phyloP scores from a whole-genome alignment of 2,888 invertebrate species.

The Prosopocoilus inquinatus region DNA sequence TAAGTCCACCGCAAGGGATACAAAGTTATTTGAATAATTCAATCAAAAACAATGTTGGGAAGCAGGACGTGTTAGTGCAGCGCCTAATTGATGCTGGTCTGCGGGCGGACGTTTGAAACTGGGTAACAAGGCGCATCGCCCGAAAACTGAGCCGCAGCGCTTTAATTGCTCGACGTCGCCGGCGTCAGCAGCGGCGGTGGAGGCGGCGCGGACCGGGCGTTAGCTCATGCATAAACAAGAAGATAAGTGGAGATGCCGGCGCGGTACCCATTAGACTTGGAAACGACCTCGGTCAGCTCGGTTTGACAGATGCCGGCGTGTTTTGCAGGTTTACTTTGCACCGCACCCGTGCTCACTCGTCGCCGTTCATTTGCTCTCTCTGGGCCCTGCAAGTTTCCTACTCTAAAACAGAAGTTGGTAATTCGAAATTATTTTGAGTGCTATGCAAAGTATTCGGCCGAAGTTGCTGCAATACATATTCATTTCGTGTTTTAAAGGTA shows the following conservation, averaged over 20 bases:
- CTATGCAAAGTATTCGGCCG: not conserved
- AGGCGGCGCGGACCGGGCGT: conserved; percentile 41
- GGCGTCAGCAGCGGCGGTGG: conserved; percentile 13
- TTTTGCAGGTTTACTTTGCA: conserved; percentile 32
- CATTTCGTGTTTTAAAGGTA: too few relatives aligned
- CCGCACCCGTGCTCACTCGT: conserved; percentile 22
- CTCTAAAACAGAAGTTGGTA: not conserved
- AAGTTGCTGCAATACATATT: too few relatives aligned
- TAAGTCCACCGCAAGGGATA: too few relatives aligned
- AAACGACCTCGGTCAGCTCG: conserved; percentile 31
- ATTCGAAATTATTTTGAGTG: conserved; percentile 1
- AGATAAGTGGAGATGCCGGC: conserved; percentile 43
- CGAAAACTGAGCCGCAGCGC: conserved; percentile 30
- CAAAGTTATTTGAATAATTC: conserved; percentile 18
- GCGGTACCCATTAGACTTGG: conserved; percentile 35
- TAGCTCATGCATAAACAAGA: conserved; percentile 49
- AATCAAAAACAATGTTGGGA: conserved; percentile 18
- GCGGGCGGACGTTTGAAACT: conserved; percentile 25
- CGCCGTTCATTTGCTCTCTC: conserved; percentile 24
- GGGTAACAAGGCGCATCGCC: conserved; percentile 35
- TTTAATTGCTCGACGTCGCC: conserved; percentile 41
- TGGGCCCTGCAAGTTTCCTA: conserved; percentile 2
- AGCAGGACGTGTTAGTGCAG: not conserved
- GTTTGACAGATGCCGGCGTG: conserved; percentile 34
- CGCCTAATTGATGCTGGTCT: conserved; percentile 11